These are phyloP conservation scores for Picus viridis DNA, from an alignment of 2,797 vertebrate species.

Conservation along the genomic window DNA sequence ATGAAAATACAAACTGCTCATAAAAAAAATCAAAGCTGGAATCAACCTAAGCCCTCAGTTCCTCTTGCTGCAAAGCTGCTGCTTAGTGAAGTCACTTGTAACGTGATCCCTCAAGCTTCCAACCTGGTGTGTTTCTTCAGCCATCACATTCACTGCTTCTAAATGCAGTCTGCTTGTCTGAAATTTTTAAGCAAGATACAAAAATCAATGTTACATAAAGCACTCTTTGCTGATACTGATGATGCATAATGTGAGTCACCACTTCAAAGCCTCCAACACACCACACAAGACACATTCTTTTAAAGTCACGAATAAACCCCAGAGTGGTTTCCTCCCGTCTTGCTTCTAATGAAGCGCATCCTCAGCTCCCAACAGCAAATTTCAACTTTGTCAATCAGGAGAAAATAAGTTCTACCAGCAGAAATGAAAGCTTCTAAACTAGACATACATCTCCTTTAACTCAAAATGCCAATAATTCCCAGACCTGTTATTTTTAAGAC, in stretches of 20 bases:
- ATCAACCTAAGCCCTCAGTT: background rate
- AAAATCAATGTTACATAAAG: slow-evolving; percentile 59
- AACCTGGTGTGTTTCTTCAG: background rate
- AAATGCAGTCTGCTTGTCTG: slow-evolving; percentile 36
- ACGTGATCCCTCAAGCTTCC: background rate
- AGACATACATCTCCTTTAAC: background rate
- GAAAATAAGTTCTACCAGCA: background rate
- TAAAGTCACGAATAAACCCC: slow-evolving; percentile 41
- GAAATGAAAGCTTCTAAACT: background rate
- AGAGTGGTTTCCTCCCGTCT: slow-evolving; percentile 34
- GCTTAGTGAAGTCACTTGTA: background rate
- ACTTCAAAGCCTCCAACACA: slow-evolving; percentile 64
- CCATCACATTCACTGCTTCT: background rate
- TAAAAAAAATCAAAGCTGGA: background rate
- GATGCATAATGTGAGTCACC: slow-evolving; percentile 62
- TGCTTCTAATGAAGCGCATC: background rate
- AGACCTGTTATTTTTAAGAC: background rate
- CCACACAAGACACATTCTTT: slow-evolving; percentile 36
- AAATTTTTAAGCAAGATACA: slow-evolving; percentile 42
- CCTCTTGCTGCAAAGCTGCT: background rate
- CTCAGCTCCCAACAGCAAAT: background rate
- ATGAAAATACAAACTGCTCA: background rate
- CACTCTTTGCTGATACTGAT: slow-evolving; percentile 45
- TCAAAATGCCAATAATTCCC: background rate
- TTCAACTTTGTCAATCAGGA: background rate